Percentiles rank a stretch among this genome's conserved stretches.
Evolutionary conservation across 1,140 invertebrate species (phyloP).

Genomic region (Aphidius gifuensis): DNA sequence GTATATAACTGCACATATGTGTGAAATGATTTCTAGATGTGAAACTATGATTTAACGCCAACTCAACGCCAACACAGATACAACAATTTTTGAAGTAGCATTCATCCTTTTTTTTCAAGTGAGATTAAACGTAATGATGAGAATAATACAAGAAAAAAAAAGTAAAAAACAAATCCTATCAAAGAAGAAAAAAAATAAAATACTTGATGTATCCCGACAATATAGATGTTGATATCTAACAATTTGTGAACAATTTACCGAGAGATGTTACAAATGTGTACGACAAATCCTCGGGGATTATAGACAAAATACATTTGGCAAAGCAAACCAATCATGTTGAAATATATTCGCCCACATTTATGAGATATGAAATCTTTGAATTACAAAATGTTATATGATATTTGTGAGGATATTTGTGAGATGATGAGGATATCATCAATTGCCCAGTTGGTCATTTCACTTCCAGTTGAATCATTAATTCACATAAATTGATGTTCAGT

Average conservation of each 20-base stretch:
- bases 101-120: background rate
- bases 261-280: constrained; percentile 46
- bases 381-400: constrained; percentile 30
- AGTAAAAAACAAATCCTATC: too few species aligned
- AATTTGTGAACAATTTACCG: constrained; percentile 49
- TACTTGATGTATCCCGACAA: too few species aligned
- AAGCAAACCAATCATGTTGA: constrained; percentile 41
- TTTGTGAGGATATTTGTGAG: too few species aligned
- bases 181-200: too few species aligned
- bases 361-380: constrained; percentile 43
- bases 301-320: constrained; percentile 22
- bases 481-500: too few species aligned
- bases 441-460: background rate
- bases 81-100: too few species aligned
- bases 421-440: too few species aligned
- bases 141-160: too few species aligned
- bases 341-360: constrained; percentile 40
- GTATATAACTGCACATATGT: background rate
- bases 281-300: constrained; percentile 54
- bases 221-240: constrained; percentile 39
- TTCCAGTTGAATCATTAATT: background rate
- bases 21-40: too few species aligned
- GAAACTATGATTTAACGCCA: too few species aligned
- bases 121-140: constrained; percentile 10
- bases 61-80: too few species aligned